Conservation (phyloP, 92 coral and sea anemone species). For the Galaxea fascicularis region DNA sequence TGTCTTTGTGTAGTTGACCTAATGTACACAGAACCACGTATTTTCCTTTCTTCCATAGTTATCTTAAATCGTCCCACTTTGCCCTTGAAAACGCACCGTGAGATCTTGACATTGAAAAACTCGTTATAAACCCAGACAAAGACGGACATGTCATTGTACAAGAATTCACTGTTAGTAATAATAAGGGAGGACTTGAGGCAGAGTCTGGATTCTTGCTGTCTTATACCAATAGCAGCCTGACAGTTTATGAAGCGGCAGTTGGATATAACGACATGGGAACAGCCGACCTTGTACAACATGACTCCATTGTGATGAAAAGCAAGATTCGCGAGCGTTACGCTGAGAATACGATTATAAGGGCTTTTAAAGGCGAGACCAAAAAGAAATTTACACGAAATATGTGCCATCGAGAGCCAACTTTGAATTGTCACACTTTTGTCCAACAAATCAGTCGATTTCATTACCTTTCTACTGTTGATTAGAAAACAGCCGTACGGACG, state of each 20-base stretch:
- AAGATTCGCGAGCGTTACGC: not conserved
- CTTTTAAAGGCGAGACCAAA: not conserved
- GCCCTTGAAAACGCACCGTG: constrained; percentile 20
- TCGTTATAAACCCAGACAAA: not conserved
- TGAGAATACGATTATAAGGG: not conserved
- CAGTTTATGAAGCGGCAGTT: constrained; percentile 5
- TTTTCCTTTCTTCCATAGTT: not conserved
- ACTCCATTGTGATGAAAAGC: constrained; percentile 1
- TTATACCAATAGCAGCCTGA: not conserved
- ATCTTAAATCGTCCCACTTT: not conserved
- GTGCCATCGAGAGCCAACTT: constrained; percentile 4
- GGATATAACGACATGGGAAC: not conserved
- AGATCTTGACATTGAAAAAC: not conserved
- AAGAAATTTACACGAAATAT: not conserved
- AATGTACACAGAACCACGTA: not conserved
- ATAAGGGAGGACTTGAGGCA: not conserved
- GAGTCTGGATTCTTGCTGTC: not conserved
- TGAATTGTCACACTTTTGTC: constrained; percentile 10
- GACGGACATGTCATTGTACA: not conserved
- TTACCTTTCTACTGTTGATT: not conserved
- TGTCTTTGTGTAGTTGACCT: rapidly evolving
- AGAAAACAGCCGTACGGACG: constrained; percentile 20
- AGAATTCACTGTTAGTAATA: constrained; percentile 12
- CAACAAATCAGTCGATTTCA: not conserved
- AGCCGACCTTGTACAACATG: not conserved